Evolutionary conservation across 2,113 vertebrate species (phyloP).

Genomic region (Columba janthina): DNA sequence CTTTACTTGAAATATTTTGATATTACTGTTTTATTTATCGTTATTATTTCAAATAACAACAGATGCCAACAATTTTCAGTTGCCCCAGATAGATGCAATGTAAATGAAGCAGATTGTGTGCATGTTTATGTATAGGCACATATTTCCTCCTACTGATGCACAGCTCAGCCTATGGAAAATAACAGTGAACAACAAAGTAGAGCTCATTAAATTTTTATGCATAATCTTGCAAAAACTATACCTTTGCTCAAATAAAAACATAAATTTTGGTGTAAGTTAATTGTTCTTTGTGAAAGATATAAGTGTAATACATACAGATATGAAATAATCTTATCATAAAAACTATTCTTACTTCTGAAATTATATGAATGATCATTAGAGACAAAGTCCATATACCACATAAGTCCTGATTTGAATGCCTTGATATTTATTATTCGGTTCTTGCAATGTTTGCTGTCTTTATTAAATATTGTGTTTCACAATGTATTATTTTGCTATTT

Average conservation of each 20-base stretch:
- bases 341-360: not conserved
- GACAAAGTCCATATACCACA: not conserved
- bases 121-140: rapidly evolving
- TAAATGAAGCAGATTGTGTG: not conserved
- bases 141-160: not conserved
- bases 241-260: not conserved
- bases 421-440: not conserved
- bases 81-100: not conserved
- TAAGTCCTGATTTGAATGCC: not conserved
- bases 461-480: not conserved
- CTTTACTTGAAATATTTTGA: not conserved
- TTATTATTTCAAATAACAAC: not conserved
- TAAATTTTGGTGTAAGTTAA: not conserved
- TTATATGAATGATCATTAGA: not conserved
- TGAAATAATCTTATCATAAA: not conserved
- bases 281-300: not conserved
- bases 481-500: not conserved
- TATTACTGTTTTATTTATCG: not conserved
- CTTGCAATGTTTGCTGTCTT: not conserved
- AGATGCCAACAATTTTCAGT: not conserved
- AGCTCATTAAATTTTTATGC: not conserved
- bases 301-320: not conserved
- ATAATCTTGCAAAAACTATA: not conserved
- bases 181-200: not conserved
- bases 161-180: rapidly evolving